Base-by-base conservation (phyloP, 2,113 vertebrate genomes). In the Cyanoderma ruficeps region DNA sequence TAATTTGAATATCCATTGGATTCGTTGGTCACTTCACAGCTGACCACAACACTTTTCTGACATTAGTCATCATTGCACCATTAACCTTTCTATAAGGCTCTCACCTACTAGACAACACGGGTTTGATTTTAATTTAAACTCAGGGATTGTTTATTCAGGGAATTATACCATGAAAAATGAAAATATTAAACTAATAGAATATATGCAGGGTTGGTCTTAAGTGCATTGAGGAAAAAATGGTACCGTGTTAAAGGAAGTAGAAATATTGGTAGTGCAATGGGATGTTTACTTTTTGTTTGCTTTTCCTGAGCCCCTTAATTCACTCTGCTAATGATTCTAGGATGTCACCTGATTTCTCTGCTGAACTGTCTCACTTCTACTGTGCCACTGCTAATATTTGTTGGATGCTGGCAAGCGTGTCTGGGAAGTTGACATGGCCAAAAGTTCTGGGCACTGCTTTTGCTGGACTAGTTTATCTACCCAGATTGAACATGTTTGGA, bases 1-100 rank as follows among this genome's bases (percentile, higher is more conserved):
- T 83, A 61, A 71, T 76, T 30, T 70, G 53, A 60, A 52, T 80
- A 87, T 44, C 27, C 67, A 57, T 50, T 49, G 63, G 65, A 89
- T 88, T 88, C 87, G 96, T 44, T 91, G 96, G 96, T 93, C 87
- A 52, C 37, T 67, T 81, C 75, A 67, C 78, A 91, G 70, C 44
- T 77, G 42, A 90, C 56, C 59, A 2, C n/a, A 68, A 55, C 47
- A 14, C 25, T 72, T 44, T 53, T 31, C 65, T 92, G 83, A 87
- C 68, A 71, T 60, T 28, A 87, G 61, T 47, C 57, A 56, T 23
- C 47, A 49, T 49, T 49, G 46, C 77, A 72, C 41, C 52, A 70
- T 93, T 94, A 91, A 89, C 90, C 59, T 96, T 92, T 96, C 35
- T 31, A 75, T 37, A 86, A 81, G 49, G 24, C 25, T 78, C 42